Conservation (phyloP, 1,140 invertebrate species). For the Achroia grisella region DNA sequence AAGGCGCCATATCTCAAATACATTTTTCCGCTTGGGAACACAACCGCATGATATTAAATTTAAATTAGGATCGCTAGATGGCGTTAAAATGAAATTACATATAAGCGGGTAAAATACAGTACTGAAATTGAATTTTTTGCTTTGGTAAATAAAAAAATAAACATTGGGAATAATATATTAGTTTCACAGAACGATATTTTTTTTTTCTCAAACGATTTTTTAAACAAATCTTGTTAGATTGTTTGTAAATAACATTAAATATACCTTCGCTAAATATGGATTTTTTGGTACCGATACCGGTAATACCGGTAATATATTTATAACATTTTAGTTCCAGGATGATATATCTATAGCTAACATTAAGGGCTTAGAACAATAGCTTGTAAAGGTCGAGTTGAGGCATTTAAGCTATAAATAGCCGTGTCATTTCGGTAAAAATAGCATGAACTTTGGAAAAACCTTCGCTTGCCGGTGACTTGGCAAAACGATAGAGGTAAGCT, state of each 20-base stretch:
- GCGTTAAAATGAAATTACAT: slow-evolving; percentile 22
- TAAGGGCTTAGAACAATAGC: slow-evolving; percentile 5
- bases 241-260: too few relatives aligned
- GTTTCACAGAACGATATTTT: too few relatives aligned
- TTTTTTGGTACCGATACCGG: too few relatives aligned
- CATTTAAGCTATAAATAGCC: slow-evolving; percentile 21
- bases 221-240: too few relatives aligned
- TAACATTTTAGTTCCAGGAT: neutral
- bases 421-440: slow-evolving; percentile 25
- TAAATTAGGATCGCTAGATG: slow-evolving; percentile 21
- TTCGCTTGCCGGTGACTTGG: neutral
- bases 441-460: slow-evolving; percentile 16
- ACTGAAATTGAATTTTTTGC: slow-evolving; percentile 15
- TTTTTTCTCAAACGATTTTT: too few relatives aligned
- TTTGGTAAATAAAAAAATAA: slow-evolving; percentile 9
- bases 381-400: slow-evolving; percentile 18
- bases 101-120: slow-evolving; percentile 6
- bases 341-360: slow-evolving; percentile 3
- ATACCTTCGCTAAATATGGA: too few relatives aligned
- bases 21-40: too few relatives aligned
- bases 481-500: neutral
- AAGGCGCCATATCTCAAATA: too few relatives aligned
- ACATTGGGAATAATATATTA: too few relatives aligned
- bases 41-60: slow-evolving; percentile 15
- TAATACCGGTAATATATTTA: too few relatives aligned